Evolutionary conservation across 2,888 invertebrate genomes (phyloP).

Genomic region (Andrena bucephala): DNA sequence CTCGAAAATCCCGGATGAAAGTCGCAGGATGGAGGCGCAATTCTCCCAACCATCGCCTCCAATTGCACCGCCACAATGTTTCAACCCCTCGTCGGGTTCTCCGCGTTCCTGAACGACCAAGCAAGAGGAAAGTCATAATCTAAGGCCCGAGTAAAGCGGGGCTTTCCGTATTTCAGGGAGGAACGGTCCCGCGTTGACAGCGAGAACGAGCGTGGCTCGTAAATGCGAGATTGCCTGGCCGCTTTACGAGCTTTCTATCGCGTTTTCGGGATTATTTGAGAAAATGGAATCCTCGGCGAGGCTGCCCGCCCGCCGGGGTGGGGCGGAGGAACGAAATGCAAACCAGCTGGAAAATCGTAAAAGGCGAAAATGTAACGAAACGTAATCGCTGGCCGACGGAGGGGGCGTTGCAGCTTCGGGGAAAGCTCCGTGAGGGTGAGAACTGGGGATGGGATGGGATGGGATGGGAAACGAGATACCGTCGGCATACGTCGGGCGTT

Average conservation of each 20-base stretch:
- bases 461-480: conserved; percentile 59
- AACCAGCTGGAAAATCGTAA: conserved; percentile 81
- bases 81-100: background rate
- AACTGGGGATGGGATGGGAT: conserved; percentile 33
- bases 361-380: conserved; percentile 73
- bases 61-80: background rate
- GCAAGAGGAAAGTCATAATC: conserved; percentile 9
- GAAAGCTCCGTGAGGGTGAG: conserved; percentile 38
- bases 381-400: conserved; percentile 65
- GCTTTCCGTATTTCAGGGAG: conserved; percentile 49
- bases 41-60: background rate
- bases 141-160: background rate
- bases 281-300: conserved; percentile 79
- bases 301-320: conserved; percentile 18
- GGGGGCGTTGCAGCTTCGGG: conserved; percentile 62
- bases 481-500: conserved; percentile 69
- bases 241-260: conserved; percentile 81
- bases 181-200: conserved; percentile 56
- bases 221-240: conserved; percentile 79
- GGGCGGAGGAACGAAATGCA: conserved; percentile 70
- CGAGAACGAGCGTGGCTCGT: conserved; percentile 72
- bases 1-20: too few relatives aligned
- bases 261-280: conserved; percentile 81
- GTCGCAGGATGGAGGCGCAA: too few relatives aligned
- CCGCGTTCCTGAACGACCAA: background rate